phyloP scores from a whole-genome alignment of 2,113 vertebrate genomes.

The Ochotona princeps region DNA sequence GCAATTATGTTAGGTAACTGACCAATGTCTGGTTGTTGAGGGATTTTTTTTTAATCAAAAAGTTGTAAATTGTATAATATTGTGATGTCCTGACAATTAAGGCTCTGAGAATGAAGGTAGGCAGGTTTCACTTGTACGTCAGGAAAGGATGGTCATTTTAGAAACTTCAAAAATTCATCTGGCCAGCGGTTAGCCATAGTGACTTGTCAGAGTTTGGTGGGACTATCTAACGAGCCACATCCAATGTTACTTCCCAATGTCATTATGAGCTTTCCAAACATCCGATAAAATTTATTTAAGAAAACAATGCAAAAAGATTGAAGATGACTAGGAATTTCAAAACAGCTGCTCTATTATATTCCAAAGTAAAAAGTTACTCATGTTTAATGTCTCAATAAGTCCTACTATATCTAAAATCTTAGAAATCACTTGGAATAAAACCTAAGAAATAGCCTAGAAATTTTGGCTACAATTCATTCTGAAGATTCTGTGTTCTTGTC shows the following conservation, averaged over 20 bases:
- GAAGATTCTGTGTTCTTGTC: background rate
- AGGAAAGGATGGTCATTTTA: background rate
- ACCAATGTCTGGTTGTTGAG: background rate
- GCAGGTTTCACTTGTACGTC: background rate
- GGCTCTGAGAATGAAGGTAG: background rate
- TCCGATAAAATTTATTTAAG: background rate
- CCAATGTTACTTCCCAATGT: background rate
- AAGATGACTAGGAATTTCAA: background rate
- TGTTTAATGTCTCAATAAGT: background rate
- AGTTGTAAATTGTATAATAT: background rate
- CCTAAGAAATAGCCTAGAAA: background rate
- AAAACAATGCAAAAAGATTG: background rate
- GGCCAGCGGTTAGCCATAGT: background rate
- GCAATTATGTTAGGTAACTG: background rate
- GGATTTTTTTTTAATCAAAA: background rate
- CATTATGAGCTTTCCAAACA: background rate
- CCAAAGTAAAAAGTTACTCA: too few species aligned
- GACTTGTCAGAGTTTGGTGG: background rate
- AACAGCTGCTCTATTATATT: background rate
- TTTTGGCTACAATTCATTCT: slow-evolving; percentile 25
- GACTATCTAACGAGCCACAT: background rate
- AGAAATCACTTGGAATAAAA: background rate
- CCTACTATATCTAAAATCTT: background rate
- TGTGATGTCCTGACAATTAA: background rate
- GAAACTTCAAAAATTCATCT: background rate